Base-by-base conservation (phyloP, 2,797 vertebrate genomes). In the Acanthurus lineatus region DNA sequence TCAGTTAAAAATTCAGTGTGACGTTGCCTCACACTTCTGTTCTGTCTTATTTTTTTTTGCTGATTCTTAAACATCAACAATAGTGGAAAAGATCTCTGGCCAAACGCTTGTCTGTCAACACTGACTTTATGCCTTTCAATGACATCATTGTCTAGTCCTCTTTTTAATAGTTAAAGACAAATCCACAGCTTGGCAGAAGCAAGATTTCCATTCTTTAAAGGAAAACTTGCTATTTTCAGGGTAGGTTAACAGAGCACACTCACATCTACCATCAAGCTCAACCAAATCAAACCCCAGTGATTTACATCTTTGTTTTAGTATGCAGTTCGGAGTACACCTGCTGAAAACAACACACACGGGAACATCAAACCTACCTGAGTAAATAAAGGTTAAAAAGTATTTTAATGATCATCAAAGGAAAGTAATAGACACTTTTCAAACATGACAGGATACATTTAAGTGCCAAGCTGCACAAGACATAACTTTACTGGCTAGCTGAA, bases 121-220 rank as follows among this genome's bases (percentile, higher is more conserved):
- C 12, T 56, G 11, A 28, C 35, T 44, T 60, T 32, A 5, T 52
- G 14, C 52, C 54, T 44, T 52, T 49, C 40, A 54, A 9, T 76
- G 38, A 82, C 32, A 51, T 73, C 64, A 62, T 11, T 66, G 64
- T 62, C 48, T 64, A 9, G 69, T 68, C 51, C 47, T 69, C 28
- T 49, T 54, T 51, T 67, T 61, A 53, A 53, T 40, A 32, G 9
- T 61, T 56, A 60, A 32, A 35, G 19, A 16, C 22, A 16, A 57
- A 53, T 53, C 69, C 63, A 48, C 28, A 19, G 16, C 35, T 71
- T n/a, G 38, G 22, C 45, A 6, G 17, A n/a, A 1, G 44, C 16
- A 28, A n/a, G 19, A 47, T 45, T 47, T 51, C 25, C 14, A 73
- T 79, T 59, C 63, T 53, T 71, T 48, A 48, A 25, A 61, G 25